A percentile compares a stretch with the other conserved stretches of the same genome.
Evolutionary conservation across 2,113 vertebrate genomes (phyloP).

Genomic region (Hydropotes inermis): DNA sequence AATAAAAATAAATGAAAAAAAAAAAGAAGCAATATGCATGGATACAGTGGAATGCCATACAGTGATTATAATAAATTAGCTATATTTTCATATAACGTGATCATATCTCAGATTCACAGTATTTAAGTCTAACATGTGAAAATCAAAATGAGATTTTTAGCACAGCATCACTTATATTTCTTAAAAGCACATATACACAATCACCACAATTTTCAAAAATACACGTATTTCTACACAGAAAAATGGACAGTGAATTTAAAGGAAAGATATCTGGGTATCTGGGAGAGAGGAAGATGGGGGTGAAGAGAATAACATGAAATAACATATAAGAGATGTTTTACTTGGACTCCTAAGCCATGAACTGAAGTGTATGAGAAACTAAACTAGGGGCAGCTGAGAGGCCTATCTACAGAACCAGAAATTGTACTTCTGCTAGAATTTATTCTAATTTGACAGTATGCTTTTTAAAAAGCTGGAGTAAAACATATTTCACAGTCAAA

Average conservation of each 20-base stretch:
- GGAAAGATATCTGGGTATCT: not conserved
- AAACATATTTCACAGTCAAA: not conserved
- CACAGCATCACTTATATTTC: not conserved
- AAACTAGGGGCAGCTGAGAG: not conserved
- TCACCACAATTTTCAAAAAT: not conserved
- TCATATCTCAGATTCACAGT: not conserved
- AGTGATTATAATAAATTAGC: not conserved
- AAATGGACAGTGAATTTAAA: not conserved
- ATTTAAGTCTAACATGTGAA: not conserved
- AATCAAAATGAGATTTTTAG: constrained; percentile 1
- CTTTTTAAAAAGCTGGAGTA: not conserved
- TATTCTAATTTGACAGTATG: not conserved
- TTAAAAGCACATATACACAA: not conserved
- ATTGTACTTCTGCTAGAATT: not conserved
- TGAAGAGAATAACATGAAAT: not conserved
- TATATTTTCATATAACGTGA: not conserved
- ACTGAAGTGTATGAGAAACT: not conserved
- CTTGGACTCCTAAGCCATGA: not conserved
- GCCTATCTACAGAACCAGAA: not conserved
- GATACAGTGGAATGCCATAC: not conserved
- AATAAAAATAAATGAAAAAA: too few species aligned
- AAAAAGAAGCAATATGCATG: not conserved
- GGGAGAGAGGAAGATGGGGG: not conserved
- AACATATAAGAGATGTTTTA: not conserved
- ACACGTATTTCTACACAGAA: not conserved